Percentiles rank a stretch among this genome's conserved stretches.
phyloP scores from a whole-genome alignment of 2,888 invertebrate species.

The Synanthedon vespiformis region DNA sequence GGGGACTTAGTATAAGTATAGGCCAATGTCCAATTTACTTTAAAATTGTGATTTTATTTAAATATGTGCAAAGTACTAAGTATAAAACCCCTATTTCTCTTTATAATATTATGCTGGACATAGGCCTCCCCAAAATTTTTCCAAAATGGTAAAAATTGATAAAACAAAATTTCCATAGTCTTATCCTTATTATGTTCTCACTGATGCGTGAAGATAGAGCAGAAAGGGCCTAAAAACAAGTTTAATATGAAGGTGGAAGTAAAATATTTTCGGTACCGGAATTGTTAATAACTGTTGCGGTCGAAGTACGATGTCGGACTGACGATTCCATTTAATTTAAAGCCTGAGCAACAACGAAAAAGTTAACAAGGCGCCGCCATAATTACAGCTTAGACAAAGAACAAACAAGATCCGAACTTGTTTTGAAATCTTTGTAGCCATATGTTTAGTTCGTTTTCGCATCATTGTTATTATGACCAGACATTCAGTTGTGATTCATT shows the following conservation, averaged over 20 bases:
- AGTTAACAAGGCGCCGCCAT: conserved; percentile 62
- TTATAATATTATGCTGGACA: too few species aligned
- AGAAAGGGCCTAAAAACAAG: conserved; percentile 54
- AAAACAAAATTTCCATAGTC: not conserved
- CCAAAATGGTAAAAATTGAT: too few species aligned
- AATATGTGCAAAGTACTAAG: too few species aligned
- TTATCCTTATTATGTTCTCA: conserved; percentile 32
- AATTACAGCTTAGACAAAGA: conserved; percentile 57
- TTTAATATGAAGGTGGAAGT: conserved; percentile 69
- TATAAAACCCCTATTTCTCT: too few species aligned
- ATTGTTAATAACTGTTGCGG: conserved; percentile 66
- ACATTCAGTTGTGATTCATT: too few species aligned
- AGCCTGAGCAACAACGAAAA: conserved; percentile 48
- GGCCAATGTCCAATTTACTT: too few species aligned
- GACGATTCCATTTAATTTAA: conserved; percentile 65
- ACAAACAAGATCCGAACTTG: conserved; percentile 53
- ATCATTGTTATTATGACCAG: conserved; percentile 12
- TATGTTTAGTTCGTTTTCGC: conserved; percentile 39
- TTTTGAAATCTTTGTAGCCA: conserved; percentile 44
- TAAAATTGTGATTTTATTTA: too few species aligned
- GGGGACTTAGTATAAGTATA: too few species aligned
- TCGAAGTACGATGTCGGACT: conserved; percentile 32
- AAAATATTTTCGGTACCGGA: conserved; percentile 66
- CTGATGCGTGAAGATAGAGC: conserved; percentile 25
- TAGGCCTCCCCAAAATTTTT: too few species aligned